Conservation (phyloP, 2,113 vertebrate genomes). For the Raja brachyura region DNA sequence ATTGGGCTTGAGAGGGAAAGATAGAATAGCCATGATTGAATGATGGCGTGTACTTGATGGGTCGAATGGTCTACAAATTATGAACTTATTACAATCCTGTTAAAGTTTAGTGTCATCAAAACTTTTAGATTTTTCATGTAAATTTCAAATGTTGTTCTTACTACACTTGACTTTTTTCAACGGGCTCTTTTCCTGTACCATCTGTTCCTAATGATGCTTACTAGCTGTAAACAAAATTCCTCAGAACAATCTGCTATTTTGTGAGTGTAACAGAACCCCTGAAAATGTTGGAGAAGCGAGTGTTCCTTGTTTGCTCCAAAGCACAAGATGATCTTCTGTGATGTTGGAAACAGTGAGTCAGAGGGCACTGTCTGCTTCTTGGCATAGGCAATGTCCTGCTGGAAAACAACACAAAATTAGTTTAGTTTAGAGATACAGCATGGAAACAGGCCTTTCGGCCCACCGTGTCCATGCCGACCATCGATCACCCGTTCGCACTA, state of each 20-base stretch:
- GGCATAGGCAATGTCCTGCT: neutral
- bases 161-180: neutral
- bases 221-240: neutral
- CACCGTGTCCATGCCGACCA: too few relatives aligned
- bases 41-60: too few relatives aligned
- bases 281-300: neutral
- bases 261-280: neutral
- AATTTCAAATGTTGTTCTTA: neutral
- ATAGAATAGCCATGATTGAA: too few relatives aligned
- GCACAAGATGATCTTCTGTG: neutral
- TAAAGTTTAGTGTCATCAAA: neutral
- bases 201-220: neutral
- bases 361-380: neutral
- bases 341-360: neutral
- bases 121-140: neutral
- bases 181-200: neutral
- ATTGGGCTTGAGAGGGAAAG: too few relatives aligned
- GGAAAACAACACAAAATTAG: neutral
- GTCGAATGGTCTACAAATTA: too few relatives aligned
- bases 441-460: too few relatives aligned
- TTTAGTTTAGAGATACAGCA: neutral
- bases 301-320: neutral
- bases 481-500: too few relatives aligned
- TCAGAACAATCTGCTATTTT: neutral
- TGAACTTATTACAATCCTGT: too few relatives aligned